Evolutionary conservation across 2,113 vertebrate species (phyloP).

Genomic region (Nycticebus coucang): DNA sequence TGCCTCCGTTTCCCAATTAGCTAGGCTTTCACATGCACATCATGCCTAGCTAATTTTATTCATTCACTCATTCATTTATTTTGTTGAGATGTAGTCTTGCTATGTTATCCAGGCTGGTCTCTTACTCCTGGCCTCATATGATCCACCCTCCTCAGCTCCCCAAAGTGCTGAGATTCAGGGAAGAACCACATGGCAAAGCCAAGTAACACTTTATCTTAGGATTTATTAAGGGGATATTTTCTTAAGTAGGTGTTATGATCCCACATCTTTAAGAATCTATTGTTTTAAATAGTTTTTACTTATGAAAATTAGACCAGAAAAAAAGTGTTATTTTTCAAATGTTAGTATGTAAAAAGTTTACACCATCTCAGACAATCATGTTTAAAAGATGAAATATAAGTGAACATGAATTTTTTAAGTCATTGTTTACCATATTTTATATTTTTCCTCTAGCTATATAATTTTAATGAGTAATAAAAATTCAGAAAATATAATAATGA

Average conservation of each 20-base stretch:
- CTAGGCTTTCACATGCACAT: too few species aligned
- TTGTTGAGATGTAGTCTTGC: too few species aligned
- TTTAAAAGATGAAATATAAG: background rate
- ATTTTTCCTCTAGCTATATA: background rate
- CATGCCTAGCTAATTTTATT: too few species aligned
- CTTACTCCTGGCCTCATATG: too few species aligned
- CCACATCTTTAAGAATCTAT: background rate
- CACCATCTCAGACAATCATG: background rate
- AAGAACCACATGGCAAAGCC: too few species aligned
- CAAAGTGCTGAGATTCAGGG: too few species aligned
- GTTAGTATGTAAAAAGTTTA: background rate
- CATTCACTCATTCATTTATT: too few species aligned
- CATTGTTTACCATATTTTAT: background rate
- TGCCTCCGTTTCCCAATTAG: too few species aligned
- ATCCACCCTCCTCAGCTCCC: too few species aligned
- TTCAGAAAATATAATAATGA: background rate
- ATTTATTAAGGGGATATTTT: background rate
- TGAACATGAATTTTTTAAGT: background rate
- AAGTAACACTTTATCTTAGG: background rate
- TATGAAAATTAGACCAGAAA: background rate
- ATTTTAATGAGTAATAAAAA: background rate
- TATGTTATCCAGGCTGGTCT: too few species aligned
- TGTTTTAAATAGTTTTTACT: background rate
- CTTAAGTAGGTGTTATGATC: background rate
- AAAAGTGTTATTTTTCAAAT: background rate